A percentile compares a stretch with the other conserved stretches of the same genome.
Evolutionary conservation across 2,797 vertebrate genomes (phyloP).

Genomic region (Meda fulgida): DNA sequence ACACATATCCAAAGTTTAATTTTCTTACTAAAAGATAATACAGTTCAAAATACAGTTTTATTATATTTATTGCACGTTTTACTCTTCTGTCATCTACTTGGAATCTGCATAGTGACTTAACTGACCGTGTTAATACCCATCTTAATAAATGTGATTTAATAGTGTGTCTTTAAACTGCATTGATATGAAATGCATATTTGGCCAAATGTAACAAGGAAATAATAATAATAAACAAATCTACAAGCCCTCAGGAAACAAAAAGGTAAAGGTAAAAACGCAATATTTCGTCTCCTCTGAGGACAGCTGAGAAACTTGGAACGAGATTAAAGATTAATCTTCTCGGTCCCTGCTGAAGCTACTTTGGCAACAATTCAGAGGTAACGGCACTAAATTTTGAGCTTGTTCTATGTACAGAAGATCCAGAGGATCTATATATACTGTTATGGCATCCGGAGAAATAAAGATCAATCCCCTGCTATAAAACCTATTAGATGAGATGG

Average conservation of each 20-base stretch:
- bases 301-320: constrained; percentile 41
- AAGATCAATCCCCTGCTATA: not conserved
- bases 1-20: too few relatives aligned
- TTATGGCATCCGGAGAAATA: not conserved
- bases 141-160: constrained; percentile 17
- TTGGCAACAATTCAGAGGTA: constrained; percentile 40
- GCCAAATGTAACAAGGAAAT: constrained; percentile 29
- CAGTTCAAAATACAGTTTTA: too few relatives aligned
- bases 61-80: too few relatives aligned
- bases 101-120: not conserved
- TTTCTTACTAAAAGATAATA: too few relatives aligned
- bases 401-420: not conserved
- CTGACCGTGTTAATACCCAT: constrained; percentile 19
- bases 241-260: constrained; percentile 23
- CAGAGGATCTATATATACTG: not conserved
- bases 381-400: not conserved
- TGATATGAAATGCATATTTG: constrained; percentile 45
- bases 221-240: not conserved
- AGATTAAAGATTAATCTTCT: constrained; percentile 59
- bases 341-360: constrained; percentile 45
- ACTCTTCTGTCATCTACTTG: not conserved
- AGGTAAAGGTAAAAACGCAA: constrained; percentile 1
- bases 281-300: constrained; percentile 17
- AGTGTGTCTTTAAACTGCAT: constrained; percentile 7
- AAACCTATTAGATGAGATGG: not conserved